Conservation (phyloP, 2,797 vertebrate species). For the Yasuhikotakia modesta region DNA sequence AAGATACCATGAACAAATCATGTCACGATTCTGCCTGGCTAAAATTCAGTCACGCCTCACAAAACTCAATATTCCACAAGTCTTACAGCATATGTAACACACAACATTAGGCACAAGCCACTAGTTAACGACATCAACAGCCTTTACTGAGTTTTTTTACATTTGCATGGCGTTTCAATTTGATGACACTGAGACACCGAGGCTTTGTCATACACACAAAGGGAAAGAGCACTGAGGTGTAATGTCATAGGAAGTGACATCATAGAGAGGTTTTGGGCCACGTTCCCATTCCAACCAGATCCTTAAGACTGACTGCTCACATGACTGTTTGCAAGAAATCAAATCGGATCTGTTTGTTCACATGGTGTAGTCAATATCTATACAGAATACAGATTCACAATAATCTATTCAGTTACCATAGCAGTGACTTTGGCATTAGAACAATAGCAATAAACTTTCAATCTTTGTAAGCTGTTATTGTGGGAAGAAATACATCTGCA, state of each 20-base stretch:
- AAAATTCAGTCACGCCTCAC: conserved; percentile 6
- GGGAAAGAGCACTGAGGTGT: neutral
- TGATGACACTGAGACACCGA: neutral
- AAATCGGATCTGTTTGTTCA: neutral
- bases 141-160: neutral
- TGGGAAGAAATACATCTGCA: neutral
- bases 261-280: neutral
- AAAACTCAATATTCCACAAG: conserved; percentile 11
- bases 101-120: conserved; percentile 10
- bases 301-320: neutral
- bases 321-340: neutral
- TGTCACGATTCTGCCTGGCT: neutral
- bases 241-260: neutral
- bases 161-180: neutral
- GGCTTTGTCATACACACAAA: neutral
- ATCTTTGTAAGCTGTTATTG: neutral
- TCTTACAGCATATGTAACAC: neutral
- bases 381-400: neutral
- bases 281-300: neutral
- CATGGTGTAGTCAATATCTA: too few species aligned
- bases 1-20: conserved; percentile 8
- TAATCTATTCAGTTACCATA: neutral
- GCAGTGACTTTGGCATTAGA: neutral
- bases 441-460: neutral
- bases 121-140: conserved; percentile 3